Evolutionary conservation across 2,888 invertebrate species (phyloP).

Genomic region (Cryptocephalus primarius): DNA sequence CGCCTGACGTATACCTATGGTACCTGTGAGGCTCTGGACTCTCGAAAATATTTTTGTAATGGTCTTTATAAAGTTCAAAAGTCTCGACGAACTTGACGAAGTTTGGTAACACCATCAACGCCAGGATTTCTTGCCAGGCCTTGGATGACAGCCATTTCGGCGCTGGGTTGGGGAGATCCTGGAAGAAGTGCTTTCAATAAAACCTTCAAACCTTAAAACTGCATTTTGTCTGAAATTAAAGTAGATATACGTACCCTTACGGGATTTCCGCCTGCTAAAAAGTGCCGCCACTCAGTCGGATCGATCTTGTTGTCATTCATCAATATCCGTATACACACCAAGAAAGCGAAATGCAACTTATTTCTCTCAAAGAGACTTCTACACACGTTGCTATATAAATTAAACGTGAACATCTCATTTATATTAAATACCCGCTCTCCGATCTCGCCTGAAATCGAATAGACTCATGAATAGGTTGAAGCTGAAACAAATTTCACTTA

Average conservation of each 20-base stretch:
- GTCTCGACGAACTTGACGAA: constrained; percentile 51
- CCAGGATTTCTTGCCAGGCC: constrained; percentile 73
- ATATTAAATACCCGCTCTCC: constrained; percentile 65
- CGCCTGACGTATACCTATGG: background rate
- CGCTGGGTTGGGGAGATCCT: constrained; percentile 59
- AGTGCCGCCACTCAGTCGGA: constrained; percentile 58
- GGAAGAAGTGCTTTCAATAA: background rate
- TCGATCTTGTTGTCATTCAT: constrained; percentile 51
- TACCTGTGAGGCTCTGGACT: constrained; percentile 55
- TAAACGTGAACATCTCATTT: constrained; percentile 71
- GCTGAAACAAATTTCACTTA: constrained; percentile 21
- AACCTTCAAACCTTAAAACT: background rate
- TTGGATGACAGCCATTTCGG: constrained; percentile 68
- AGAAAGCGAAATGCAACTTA: constrained; percentile 75
- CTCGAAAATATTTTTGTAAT: constrained; percentile 57
- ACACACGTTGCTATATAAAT: constrained; percentile 77
- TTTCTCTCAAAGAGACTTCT: constrained; percentile 83
- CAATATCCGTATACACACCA: constrained; percentile 57
- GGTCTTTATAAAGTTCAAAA: constrained; percentile 42
- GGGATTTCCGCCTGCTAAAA: constrained; percentile 63
- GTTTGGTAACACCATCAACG: constrained; percentile 52
- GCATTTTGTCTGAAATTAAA: background rate
- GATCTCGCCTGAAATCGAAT: constrained; percentile 48
- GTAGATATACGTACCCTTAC: constrained; percentile 40
- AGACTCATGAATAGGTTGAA: constrained; percentile 40